These are phyloP conservation scores for Hemichromis elongatus DNA, from an alignment of 2,113 vertebrate species.

Conservation along the genomic window DNA sequence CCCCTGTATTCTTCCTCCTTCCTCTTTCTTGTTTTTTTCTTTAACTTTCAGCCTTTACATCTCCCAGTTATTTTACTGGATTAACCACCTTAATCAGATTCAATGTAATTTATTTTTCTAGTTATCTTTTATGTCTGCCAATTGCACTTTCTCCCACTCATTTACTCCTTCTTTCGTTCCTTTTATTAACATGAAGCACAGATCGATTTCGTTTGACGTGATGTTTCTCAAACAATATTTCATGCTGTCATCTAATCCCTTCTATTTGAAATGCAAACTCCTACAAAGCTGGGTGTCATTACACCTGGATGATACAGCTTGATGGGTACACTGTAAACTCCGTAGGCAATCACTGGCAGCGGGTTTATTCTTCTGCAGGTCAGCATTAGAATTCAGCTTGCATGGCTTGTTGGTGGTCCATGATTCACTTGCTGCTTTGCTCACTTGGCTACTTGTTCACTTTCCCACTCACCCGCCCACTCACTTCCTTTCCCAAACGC, in stretches of 20 bases:
- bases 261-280: background rate
- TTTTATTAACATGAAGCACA: background rate
- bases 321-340: background rate
- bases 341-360: background rate
- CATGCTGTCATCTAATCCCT: background rate
- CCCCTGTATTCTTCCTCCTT: background rate
- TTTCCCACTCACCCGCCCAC: background rate
- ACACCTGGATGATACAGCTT: background rate
- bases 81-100: background rate
- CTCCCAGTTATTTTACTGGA: background rate
- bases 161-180: background rate
- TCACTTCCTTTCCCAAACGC: background rate
- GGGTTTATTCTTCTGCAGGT: background rate
- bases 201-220: background rate
- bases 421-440: background rate
- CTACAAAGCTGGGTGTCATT: background rate
- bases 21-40: background rate
- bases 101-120: background rate
- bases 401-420: background rate
- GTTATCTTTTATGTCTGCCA: background rate
- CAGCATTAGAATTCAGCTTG: background rate
- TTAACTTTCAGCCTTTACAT: background rate
- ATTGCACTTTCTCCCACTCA: background rate
- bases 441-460: background rate
- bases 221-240: background rate